Conservation (phyloP, 1,140 invertebrate species). For the Gonioctena quinquepunctata region DNA sequence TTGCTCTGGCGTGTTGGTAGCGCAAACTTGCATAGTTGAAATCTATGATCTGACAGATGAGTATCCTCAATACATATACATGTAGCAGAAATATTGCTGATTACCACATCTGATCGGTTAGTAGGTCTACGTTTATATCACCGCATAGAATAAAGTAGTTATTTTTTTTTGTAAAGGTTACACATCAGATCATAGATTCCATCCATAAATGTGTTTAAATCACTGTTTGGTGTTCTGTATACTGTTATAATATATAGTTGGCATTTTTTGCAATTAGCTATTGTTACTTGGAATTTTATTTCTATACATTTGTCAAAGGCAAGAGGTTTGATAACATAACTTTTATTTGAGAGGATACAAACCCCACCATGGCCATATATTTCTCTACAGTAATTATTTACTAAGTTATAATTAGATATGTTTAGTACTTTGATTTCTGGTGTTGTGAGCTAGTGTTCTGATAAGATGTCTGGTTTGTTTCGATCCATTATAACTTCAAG, state of each 20-base stretch:
- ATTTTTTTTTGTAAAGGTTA: not conserved
- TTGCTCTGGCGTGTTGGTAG: too few species aligned
- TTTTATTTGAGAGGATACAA: constrained; percentile 2
- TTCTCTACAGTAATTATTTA: constrained; percentile 8
- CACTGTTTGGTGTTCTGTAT: not conserved
- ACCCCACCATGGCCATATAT: too few species aligned
- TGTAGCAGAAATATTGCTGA: constrained; percentile 1
- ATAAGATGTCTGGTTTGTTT: not conserved
- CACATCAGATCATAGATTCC: not conserved
- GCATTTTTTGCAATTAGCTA: not conserved
- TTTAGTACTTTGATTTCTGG: not conserved
- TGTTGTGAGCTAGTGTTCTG: not conserved
- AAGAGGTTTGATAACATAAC: constrained; percentile 1
- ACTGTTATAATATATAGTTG: not conserved
- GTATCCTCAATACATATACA: too few species aligned
- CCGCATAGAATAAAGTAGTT: not conserved
- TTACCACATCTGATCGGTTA: constrained; percentile 1
- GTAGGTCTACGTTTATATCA: not conserved
- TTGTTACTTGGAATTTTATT: constrained; percentile 1
- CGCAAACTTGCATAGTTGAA: too few species aligned
- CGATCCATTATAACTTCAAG: constrained; percentile 1
- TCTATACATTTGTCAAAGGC: constrained; percentile 8
- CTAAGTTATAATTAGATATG: constrained; percentile 3
- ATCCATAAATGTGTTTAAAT: not conserved
- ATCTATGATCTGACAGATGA: too few species aligned